Evolutionary conservation across 2,888 invertebrate genomes (phyloP), one percentile per base, ranked within the genome.

Genomic region (Stratiomys singularior): DNA sequence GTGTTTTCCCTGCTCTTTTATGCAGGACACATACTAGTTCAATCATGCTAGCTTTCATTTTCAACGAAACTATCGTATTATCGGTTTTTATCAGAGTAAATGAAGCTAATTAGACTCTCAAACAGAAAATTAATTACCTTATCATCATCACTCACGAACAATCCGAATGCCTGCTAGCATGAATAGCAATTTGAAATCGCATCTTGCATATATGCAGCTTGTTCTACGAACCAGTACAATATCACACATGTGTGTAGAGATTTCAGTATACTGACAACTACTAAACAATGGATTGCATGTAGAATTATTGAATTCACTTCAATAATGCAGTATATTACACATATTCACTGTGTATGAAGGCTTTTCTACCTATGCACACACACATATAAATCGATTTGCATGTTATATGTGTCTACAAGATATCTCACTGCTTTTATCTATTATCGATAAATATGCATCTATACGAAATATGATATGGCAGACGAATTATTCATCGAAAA

Each of bases 71-170:
- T 37, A 37, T 37, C 37, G 9, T 9, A 37, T 37, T 37, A 52
- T 13, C 52, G 15, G n/a, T 52, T 52, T 52, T 52, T n/a, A 18
- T 52, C 52, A 52, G 15, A 52, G 52, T 52, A n/a, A n/a, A 52
- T 52, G n/a, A 52, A 18, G 52, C 52, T 52, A 52, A 52, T 52
- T 52, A 52, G 52, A n/a, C 52, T 52, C 18, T 52, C 52, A 52
- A 67, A 67, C 67, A 23, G 44, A 67, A 67, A 67, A 67, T 67
- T 67, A 67, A 67, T 67, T 67, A 67, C 44, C 44, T 23, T 67
- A 67, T 67, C 67, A 67, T 67, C 67, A 67, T 67, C 67, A 44
- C 44, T 67, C 44, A 18, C 52, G 52, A 52, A 64, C 64, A 64
- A 64, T 64, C 52, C 4, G 52, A 52, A 52, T 52, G 52, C 52